A percentile compares a stretch with the other conserved stretches of the same genome.
phyloP scores from a whole-genome alignment of 2,888 invertebrate species.

The Homarus gammarus region DNA sequence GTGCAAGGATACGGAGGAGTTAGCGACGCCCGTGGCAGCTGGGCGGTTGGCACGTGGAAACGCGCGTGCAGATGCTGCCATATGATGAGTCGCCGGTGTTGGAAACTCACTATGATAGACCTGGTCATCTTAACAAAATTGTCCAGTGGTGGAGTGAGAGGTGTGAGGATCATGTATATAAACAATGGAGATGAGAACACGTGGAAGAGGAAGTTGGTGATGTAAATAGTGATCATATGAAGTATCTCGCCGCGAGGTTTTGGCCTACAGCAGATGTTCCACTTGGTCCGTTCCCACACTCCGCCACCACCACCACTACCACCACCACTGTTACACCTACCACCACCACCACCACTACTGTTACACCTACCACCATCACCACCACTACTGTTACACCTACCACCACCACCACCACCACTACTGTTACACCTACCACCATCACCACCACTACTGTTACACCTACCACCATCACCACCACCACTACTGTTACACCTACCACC shows the following conservation, averaged over 20 bases:
- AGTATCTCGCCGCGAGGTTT: not conserved
- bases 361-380: no score
- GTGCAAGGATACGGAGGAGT: constrained; percentile 28
- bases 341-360: no score
- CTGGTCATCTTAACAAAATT: no score
- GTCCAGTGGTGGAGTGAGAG: not conserved
- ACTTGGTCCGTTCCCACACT: no score
- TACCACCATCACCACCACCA: no score
- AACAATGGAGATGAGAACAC: not conserved
- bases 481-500: no score
- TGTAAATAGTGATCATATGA: not conserved
- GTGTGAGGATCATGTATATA: not conserved
- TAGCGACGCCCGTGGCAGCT: constrained; percentile 56
- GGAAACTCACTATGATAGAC: not conserved
- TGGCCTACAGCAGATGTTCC: constrained; percentile 22
- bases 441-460: no score
- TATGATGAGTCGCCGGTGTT: constrained; percentile 21
- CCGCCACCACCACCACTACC: no score
- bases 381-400: no score
- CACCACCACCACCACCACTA: no score
- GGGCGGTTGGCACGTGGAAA: constrained; percentile 56
- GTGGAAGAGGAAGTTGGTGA: not conserved
- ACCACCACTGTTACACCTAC: no score
- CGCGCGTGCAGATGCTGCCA: constrained; percentile 58
- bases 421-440: no score